These are phyloP conservation scores for Zele albiditarsus DNA, from an alignment of 2,888 invertebrate genomes.

Conservation along the genomic window DNA sequence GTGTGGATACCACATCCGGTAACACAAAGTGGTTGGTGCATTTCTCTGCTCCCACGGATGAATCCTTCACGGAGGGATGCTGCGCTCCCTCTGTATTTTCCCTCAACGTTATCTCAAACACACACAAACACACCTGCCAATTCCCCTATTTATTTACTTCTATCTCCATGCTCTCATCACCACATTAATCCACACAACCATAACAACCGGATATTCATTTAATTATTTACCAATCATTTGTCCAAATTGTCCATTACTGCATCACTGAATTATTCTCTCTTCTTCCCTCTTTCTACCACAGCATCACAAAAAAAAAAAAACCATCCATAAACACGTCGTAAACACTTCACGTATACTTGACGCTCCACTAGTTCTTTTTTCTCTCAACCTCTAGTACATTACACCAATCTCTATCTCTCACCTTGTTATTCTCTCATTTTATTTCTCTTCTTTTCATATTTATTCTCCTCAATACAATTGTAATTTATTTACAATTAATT, in stretches of 20 bases:
- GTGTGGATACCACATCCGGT: conserved; percentile 17
- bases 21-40: conserved; percentile 37
- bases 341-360: background rate
- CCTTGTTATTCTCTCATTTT: background rate
- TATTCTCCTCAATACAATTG: no score
- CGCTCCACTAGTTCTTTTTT: conserved; percentile 6
- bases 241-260: background rate
- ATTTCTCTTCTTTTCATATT: no score
- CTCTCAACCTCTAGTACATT: background rate
- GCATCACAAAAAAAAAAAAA: background rate
- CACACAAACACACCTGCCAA: conserved; percentile 41
- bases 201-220: background rate
- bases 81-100: conserved; percentile 47
- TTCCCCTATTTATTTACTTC: conserved; percentile 47
- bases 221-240: background rate
- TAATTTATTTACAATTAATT: no score
- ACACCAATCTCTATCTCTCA: background rate
- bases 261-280: no score
- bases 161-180: background rate
- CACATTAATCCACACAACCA: background rate
- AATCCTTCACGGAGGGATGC: conserved; percentile 50
- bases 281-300: background rate
- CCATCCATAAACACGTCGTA: conserved; percentile 3
- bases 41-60: conserved; percentile 43
- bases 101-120: conserved; percentile 31